phyloP scores from a whole-genome alignment of 2,888 invertebrate species.

The Drosophila dives region DNA sequence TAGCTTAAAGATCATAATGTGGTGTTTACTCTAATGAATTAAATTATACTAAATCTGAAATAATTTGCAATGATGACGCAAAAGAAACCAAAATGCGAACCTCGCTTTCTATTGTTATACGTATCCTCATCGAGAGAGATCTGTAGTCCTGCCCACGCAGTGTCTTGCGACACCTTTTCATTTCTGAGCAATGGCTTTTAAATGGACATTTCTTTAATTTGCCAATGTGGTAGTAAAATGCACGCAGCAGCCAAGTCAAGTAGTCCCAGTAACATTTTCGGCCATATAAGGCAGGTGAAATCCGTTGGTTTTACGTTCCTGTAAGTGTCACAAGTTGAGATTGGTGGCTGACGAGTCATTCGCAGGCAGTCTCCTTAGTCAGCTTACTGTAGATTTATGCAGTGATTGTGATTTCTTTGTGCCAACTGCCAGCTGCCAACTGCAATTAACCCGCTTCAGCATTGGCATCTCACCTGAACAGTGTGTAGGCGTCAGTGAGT shows the following conservation, averaged over 20 bases:
- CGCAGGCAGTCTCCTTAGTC: slow-evolving; percentile 31
- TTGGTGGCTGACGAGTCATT: slow-evolving; percentile 57
- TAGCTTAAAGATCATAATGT: background rate
- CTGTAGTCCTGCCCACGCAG: slow-evolving; percentile 53
- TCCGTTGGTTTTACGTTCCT: slow-evolving; percentile 31
- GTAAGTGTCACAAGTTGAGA: slow-evolving; percentile 42
- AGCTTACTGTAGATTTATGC: slow-evolving; percentile 66
- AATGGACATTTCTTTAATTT: slow-evolving; percentile 57
- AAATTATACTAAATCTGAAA: background rate
- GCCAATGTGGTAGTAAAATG: slow-evolving; percentile 19
- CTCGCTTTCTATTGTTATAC: background rate
- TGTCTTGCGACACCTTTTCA: slow-evolving; percentile 51
- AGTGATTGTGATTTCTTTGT: slow-evolving; percentile 67
- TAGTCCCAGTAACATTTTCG: slow-evolving; percentile 37
- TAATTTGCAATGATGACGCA: background rate
- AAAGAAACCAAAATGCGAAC: background rate
- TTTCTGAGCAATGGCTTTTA: slow-evolving; percentile 56
- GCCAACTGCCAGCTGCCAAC: slow-evolving; percentile 49
- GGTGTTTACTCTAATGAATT: background rate
- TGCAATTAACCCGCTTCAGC: slow-evolving; percentile 69
- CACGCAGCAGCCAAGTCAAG: slow-evolving; percentile 42
- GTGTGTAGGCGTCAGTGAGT: slow-evolving; percentile 44
- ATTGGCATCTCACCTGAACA: slow-evolving; percentile 16
- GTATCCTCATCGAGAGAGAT: slow-evolving; percentile 1
- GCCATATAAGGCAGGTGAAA: slow-evolving; percentile 72